These are phyloP conservation scores for Geococcyx californianus DNA, from an alignment of 2,113 vertebrate species.

Conservation along the genomic window DNA sequence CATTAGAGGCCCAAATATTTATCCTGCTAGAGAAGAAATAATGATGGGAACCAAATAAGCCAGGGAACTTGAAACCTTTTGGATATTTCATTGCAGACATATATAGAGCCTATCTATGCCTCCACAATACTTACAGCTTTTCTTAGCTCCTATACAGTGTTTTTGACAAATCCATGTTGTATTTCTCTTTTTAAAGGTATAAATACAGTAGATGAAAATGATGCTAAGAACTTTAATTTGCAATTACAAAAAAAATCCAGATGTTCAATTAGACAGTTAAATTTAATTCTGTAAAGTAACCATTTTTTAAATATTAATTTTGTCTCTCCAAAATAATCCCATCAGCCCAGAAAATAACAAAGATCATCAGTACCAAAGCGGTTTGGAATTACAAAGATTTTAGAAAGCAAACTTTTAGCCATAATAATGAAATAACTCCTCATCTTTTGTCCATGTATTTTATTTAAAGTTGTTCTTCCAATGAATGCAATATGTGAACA, in stretches of 20 bases:
- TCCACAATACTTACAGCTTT: background rate
- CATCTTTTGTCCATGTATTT: background rate
- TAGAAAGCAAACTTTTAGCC: background rate
- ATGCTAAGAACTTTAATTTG: background rate
- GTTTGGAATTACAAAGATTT: background rate
- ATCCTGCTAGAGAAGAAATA: background rate
- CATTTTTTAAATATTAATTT: accelerated
- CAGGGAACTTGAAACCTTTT: background rate
- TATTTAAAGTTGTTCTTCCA: background rate
- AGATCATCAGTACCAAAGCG: background rate
- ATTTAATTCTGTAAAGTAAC: background rate
- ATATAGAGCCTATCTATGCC: background rate
- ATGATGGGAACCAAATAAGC: background rate
- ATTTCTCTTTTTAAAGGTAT: background rate
- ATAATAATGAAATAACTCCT: background rate
- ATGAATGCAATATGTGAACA: background rate
- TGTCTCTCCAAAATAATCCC: background rate
- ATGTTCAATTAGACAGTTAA: background rate
- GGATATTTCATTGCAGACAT: background rate
- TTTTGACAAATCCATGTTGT: background rate
- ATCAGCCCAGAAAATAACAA: background rate
- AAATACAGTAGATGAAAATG: background rate
- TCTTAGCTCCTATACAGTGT: background rate
- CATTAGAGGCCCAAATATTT: background rate
- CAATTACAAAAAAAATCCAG: background rate